phyloP scores from a whole-genome alignment of 2,113 vertebrate genomes.

The Corythaeola cristata region DNA sequence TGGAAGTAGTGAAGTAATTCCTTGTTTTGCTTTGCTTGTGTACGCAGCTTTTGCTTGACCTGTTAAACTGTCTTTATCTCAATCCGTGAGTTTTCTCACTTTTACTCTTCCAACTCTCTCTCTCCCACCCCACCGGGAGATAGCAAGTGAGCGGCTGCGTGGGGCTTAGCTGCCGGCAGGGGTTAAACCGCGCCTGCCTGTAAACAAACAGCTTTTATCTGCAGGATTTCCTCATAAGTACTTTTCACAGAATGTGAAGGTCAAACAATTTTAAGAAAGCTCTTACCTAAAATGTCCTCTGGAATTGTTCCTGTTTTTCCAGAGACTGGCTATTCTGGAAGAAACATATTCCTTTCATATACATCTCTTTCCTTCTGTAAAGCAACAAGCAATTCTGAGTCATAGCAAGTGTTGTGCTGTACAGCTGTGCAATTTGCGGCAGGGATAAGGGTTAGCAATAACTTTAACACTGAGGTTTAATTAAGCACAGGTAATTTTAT shows the following conservation, averaged over 20 bases:
- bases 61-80: too few species aligned
- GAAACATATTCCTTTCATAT: background rate
- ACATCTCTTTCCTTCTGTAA: background rate
- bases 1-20: too few species aligned
- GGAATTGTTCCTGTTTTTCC: background rate
- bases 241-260: background rate
- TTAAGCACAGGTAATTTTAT: background rate
- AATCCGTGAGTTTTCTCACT: too few species aligned
- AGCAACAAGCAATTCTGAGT: background rate
- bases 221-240: background rate
- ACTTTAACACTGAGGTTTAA: background rate
- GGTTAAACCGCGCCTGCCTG: rapidly evolving
- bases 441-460: background rate
- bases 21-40: too few species aligned
- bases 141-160: too few species aligned
- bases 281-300: background rate
- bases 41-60: too few species aligned
- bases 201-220: background rate
- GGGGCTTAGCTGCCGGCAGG: too few species aligned
- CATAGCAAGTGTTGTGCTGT: background rate
- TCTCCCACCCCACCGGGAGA: too few species aligned
- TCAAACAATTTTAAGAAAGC: background rate
- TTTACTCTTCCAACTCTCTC: too few species aligned
- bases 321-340: background rate
- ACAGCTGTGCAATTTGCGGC: background rate